Evolutionary conservation across 2,113 vertebrate genomes (phyloP), one percentile per base, ranked within the genome.

Genomic region (Percina caprodes): DNA sequence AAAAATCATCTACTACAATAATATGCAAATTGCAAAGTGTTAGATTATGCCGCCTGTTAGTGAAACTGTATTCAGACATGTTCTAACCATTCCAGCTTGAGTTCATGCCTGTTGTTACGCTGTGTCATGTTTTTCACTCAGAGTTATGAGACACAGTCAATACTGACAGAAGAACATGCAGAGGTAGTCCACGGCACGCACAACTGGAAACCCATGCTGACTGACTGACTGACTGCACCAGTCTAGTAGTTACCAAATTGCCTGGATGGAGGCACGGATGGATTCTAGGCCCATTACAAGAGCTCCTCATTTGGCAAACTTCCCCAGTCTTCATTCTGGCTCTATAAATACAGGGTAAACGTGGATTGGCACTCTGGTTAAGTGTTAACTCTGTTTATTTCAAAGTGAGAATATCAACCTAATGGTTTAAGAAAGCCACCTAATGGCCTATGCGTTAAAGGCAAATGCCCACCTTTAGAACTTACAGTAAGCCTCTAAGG

Each of bases 251-350:
- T 99, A 98, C 97, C 97, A 95, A 95, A 88, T 42, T 83, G 90
- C 92, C 93, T 94, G 92, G 95, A 90, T 91, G 95, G 84, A 78
- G 82, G 72, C 79, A 42, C 87, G 93, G 92, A 66, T n/a, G 67
- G 39, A 95, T 95, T 91, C 95, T 94, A 85, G 93, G 58, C 92
- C 92, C 95, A 93, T 96, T 97, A 99, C 95, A 98, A 97, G 96
- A 97, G 94, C 95, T 99, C 97, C 94, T 99, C 97, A 96, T 96
- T 93, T 75, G 94, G 96, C 94, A 98, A 97, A 97, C 97, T 96
- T 93, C 97, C 97, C 97, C 97, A 99, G 96, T 99, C 97, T 95
- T 98, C 98, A 95, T 93, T 97, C 95, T 97, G 97, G 96, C 94
- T 97, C 97, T 98, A 97, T 66, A 93, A 96, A 97, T 93, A 96